Base-by-base conservation (phyloP, 2,888 invertebrate species). In the Trachelus troglodyta region DNA sequence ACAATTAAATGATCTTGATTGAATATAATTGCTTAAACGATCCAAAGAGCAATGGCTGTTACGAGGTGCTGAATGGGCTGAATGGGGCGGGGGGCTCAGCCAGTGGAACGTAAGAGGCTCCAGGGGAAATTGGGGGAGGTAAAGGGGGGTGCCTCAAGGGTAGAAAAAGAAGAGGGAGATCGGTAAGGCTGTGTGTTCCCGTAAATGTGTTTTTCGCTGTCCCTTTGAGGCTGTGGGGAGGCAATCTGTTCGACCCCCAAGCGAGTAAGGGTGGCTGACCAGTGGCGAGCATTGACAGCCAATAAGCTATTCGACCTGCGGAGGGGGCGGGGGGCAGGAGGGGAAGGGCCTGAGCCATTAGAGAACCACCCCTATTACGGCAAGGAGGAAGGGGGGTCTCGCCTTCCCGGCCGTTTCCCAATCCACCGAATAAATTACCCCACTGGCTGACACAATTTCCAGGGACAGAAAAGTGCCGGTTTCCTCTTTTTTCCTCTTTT, bases 251-350 rank as follows among this genome's bases (percentile, higher is more conserved):
- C 80, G 77, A 81, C 79, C 81, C 69, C 71, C 56, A 74, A 73
- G 15, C 69, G 40, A 15, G 6, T 40, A 15, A 15, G 15, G 75
- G 77, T 80, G 35, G 40, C 73, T 81, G 76, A 81, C 74, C 79
- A 40, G 75, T 76, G 80, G 80, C 78, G 82, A 82, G 79, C 82
- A 85, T 84, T 83, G 83, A 82, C 84, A 82, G 84, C 82, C 86
- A 86, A 88, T 88, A 87, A 88, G 83, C 83, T 81, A 83, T 87
- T 83, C 80, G 77, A 40, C 74, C 34, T 79, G 71, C 76, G 30
- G 69, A 0, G 34, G 34, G 34, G 1, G 11, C 1, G 1, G 11
- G 0, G 34, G 34, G 9, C 6, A 34, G 11, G 11, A 11, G 3
- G 35, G 35, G 11, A 3, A 11, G 40, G 35, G 40, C 73, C 69